Evolutionary conservation across 2,888 invertebrate genomes (phyloP).

Genomic region (Pterostichus madidus): DNA sequence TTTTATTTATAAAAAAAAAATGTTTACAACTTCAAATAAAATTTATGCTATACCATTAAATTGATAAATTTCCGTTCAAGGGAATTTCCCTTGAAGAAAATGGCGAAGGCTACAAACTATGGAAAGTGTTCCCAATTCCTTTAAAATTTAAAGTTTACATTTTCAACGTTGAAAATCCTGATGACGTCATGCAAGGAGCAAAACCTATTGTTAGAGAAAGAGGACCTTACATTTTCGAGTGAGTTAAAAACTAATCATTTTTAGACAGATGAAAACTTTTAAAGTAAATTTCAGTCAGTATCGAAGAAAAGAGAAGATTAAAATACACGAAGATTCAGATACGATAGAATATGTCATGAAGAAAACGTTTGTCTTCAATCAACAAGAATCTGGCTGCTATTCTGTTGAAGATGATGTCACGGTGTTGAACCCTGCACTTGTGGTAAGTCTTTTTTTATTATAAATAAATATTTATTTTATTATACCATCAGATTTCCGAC

Average conservation of each 20-base stretch:
- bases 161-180: slow-evolving; percentile 82
- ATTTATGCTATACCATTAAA: too few relatives aligned
- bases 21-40: too few relatives aligned
- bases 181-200: slow-evolving; percentile 79
- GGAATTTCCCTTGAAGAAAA: slow-evolving; percentile 80
- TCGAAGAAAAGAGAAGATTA: slow-evolving; percentile 70
- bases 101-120: slow-evolving; percentile 80
- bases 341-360: slow-evolving; percentile 79
- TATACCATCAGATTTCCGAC: not conserved
- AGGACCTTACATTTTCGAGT: slow-evolving; percentile 84
- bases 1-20: not conserved
- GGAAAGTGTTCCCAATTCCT: slow-evolving; percentile 81
- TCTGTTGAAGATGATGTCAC: slow-evolving; percentile 79
- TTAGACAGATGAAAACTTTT: not conserved
- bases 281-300: slow-evolving; percentile 69
- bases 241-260: slow-evolving; percentile 72
- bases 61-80: slow-evolving; percentile 74
- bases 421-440: slow-evolving; percentile 80
- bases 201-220: slow-evolving; percentile 80
- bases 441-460: slow-evolving; percentile 76
- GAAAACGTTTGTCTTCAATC: slow-evolving; percentile 80
- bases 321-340: slow-evolving; percentile 77
- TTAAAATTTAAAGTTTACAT: slow-evolving; percentile 80
- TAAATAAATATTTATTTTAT: slow-evolving; percentile 36
- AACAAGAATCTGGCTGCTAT: slow-evolving; percentile 77